Evolutionary conservation across 2,113 vertebrate genomes (phyloP).

Genomic region (Chiloscyllium plagiosum): DNA sequence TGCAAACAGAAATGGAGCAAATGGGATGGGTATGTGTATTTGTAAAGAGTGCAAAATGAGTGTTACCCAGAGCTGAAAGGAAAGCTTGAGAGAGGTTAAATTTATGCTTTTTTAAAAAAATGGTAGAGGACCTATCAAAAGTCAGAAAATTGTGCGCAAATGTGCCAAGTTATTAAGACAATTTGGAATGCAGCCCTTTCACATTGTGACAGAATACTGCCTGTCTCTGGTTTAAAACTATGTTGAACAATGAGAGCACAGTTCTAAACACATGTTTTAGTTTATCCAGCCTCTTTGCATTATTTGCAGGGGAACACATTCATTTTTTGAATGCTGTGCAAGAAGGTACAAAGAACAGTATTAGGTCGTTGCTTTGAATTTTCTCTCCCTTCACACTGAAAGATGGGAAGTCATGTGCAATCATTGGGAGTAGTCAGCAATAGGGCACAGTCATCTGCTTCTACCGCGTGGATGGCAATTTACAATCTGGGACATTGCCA

Average conservation of each 20-base stretch:
- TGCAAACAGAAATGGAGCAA: neutral
- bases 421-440: neutral
- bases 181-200: neutral
- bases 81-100: too few species aligned
- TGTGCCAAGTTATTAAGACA: neutral
- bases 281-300: neutral
- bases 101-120: neutral
- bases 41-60: too few species aligned
- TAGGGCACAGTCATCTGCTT: neutral
- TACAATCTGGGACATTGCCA: neutral
- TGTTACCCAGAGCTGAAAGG: neutral
- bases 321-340: neutral
- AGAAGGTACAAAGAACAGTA: neutral
- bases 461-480: neutral
- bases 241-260: neutral
- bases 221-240: neutral
- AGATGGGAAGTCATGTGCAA: neutral
- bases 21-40: neutral
- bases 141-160: constrained; percentile 15
- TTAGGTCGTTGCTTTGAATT: neutral
- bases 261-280: neutral
- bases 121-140: neutral
- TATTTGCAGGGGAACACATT: neutral
- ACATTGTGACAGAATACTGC: neutral
- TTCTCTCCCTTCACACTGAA: too few species aligned